phyloP scores from a whole-genome alignment of 2,797 vertebrate species.

The Spheniscus humboldti region DNA sequence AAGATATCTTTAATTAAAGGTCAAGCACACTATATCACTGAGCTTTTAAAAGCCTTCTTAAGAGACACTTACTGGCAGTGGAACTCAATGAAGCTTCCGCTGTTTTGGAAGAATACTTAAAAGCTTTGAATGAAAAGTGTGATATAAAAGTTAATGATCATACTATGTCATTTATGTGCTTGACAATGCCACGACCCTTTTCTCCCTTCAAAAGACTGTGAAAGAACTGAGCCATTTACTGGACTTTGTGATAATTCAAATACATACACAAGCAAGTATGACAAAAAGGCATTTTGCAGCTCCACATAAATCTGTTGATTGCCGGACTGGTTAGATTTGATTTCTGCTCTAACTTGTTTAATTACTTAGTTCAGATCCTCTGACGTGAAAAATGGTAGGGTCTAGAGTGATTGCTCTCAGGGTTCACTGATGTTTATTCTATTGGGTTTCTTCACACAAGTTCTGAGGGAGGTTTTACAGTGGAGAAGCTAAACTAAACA shows the following conservation, averaged over 20 bases:
- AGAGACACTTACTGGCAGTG: not conserved
- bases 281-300: not conserved
- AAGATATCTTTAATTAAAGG: not conserved
- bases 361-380: not conserved
- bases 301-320: not conserved
- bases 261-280: rapidly evolving
- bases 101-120: not conserved
- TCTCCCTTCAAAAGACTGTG: not conserved
- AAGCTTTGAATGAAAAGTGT: not conserved
- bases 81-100: not conserved
- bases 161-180: not conserved
- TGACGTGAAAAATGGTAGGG: not conserved
- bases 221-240: not conserved
- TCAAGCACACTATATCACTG: not conserved
- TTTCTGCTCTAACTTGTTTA: not conserved
- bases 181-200: not conserved
- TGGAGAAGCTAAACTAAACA: not conserved
- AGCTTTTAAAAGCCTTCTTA: not conserved
- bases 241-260: not conserved
- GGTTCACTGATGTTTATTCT: not conserved
- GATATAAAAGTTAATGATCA: not conserved
- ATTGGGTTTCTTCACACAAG: not conserved
- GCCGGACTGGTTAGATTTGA: not conserved
- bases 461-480: not conserved
- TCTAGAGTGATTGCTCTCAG: not conserved